Base-by-base conservation (phyloP, 2,797 vertebrate species). In the Numenius phaeopus region DNA sequence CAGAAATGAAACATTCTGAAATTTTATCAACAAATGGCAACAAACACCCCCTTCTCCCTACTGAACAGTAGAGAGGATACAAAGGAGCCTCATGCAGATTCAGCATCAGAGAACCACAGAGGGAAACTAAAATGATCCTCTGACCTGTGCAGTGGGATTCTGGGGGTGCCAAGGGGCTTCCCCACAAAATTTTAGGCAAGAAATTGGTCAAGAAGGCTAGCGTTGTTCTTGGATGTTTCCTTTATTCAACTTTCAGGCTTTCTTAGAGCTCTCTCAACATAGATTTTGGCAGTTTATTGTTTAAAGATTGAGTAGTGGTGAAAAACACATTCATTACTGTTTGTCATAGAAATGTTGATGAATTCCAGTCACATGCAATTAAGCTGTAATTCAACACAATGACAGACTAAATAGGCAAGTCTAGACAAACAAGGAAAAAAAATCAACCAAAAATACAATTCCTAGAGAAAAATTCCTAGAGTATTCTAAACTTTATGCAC, bases 321-420 rank as follows among this genome's bases (percentile, higher is more conserved):
- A 93, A 97, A 97, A 97, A 89, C 57, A 83, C 79, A 94, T 93
- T 96, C 75, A 96, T 92, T 96, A 93, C 44, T 87, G 59, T 27
- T 95, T 92, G 81, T 94, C 82, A 69, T 26, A 89, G 81, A 94
- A 79, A 81, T 79, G 66, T 7, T 82, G 89, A 81, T 93, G 71
- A 95, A 97, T 94, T 91, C 87, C 72, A 98, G 85, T 97, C 94
- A 93, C 87, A 92, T 57, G 71, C 87, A 96, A 94, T 97, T 96
- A 96, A 95, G 92, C 83, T 96, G 66, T 83, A 96, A 97, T 96
- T 96, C 92, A 96, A 59, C 37, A 88, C 73, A 89, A 97, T 34
- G 55, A 91, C 86, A 97, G 89, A 96, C 92, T 94, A 98, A 97
- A 95, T 37, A 94, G 19, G 5, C 32, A 96, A 87, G 96, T 95